Base-by-base conservation (phyloP, 2,888 invertebrate species). In the Chymomyza amoena region DNA sequence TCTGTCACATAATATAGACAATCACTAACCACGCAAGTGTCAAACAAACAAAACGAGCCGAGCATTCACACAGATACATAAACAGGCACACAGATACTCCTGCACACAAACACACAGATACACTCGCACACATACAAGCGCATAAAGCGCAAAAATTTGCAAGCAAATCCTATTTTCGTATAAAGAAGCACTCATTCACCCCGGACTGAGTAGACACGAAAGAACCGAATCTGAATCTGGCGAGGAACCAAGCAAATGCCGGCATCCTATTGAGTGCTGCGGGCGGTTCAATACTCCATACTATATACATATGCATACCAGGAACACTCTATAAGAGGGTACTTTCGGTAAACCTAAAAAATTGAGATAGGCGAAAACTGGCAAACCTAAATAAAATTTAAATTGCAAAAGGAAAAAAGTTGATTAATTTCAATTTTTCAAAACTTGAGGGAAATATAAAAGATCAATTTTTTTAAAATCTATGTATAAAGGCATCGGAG, bases 1-100 rank as follows among this genome's bases (percentile, higher is more conserved):
- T 70, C 73, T 80, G 83, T 77, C 85, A 80, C 85, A 82, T 80
- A 80, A 82, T 85, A 78, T 85, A 79, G 81, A 82, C 85, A 79
- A 80, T 82, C 82, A 82, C 73, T 79, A 82, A 77, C 82, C 82
- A 85, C 83, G 74, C 77, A 82, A 82, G 82, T 82, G 82, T 82
- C 85, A 82, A 82, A 82, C 81, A 82, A 77, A 82, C 80, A 85
- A 72, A 77, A 82, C 83, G 75, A 77, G 74, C 65, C 64, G 64
- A 64, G 72, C 73, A 72, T 69, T 52, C 54, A 51, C 10, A 50
- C 39, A 51, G 13, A 20, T 36, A 36, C 57, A 54, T 39, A 32
- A 1, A 28, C 28, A 28, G 6, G 28, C 28, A 28, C 6, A 32
- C 9, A 32, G 6, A 32, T 32, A 32, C 25, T 25, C 65, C 20